A percentile compares a stretch with the other conserved stretches of the same genome.
Evolutionary conservation across 1,140 invertebrate species (phyloP).

Genomic region (Nasonia longicornis): DNA sequence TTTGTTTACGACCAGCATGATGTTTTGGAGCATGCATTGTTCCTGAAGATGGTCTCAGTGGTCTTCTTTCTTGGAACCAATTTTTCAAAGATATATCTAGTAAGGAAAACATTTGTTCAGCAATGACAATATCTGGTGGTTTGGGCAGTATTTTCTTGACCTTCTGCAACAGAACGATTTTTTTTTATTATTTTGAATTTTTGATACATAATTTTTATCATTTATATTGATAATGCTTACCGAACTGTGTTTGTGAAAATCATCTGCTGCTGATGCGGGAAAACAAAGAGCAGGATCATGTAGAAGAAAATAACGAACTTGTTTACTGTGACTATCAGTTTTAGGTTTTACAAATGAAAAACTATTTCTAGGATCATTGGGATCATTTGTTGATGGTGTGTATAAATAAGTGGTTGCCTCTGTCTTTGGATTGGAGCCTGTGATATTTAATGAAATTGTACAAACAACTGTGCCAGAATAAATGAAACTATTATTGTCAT

Average conservation of each 20-base stretch:
- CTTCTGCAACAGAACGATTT: constrained; percentile 7
- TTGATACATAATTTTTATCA: neutral
- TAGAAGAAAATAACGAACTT: constrained; percentile 58
- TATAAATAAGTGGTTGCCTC: constrained; percentile 48
- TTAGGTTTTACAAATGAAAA: constrained; percentile 49
- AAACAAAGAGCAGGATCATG: constrained; percentile 54
- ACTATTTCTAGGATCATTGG: constrained; percentile 62
- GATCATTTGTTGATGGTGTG: constrained; percentile 57
- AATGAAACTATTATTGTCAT: constrained; percentile 47
- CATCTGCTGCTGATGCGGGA: neutral
- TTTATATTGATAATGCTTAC: constrained; percentile 11
- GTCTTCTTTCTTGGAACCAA: constrained; percentile 57
- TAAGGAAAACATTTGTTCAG: constrained; percentile 61
- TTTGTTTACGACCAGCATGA: constrained; percentile 53
- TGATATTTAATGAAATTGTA: constrained; percentile 55
- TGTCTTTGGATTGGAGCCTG: constrained; percentile 38
- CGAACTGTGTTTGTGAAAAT: constrained; percentile 17
- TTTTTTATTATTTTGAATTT: constrained; percentile 21
- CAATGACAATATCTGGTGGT: constrained; percentile 56
- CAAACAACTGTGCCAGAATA: constrained; percentile 59
- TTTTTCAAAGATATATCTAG: constrained; percentile 56
- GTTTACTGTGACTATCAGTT: constrained; percentile 40
- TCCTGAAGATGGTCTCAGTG: constrained; percentile 50
- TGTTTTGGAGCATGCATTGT: constrained; percentile 44
- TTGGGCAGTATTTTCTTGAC: constrained; percentile 49